Evolutionary conservation across 2,113 vertebrate genomes (phyloP).

Genomic region (Chaetodon trifascialis): DNA sequence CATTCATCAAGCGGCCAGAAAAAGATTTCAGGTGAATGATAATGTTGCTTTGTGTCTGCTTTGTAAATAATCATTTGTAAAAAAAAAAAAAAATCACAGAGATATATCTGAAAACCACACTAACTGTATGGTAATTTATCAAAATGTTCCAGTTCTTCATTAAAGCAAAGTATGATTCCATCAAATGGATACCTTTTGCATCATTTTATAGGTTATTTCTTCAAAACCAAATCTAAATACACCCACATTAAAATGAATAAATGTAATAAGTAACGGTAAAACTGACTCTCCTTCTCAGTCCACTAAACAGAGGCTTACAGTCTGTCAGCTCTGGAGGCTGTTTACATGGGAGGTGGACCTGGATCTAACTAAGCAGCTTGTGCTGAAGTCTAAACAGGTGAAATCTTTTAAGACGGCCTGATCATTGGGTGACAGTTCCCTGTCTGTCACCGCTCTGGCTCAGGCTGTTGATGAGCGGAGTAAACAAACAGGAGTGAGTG

Average conservation of each 20-base stretch:
- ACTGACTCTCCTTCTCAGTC: constrained; percentile 18
- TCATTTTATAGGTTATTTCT: not conserved
- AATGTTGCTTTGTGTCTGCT: not conserved
- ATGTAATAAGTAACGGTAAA: too few relatives aligned
- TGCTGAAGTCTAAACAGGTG: constrained; percentile 66
- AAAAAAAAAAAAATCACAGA: too few relatives aligned
- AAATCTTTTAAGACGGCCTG: constrained; percentile 72
- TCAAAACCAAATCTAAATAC: not conserved
- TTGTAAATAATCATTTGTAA: not conserved
- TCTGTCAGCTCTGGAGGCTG: constrained; percentile 50
- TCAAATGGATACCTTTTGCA: too few relatives aligned
- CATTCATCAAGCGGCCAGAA: not conserved
- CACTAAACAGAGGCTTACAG: constrained; percentile 57
- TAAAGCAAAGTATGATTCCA: too few relatives aligned
- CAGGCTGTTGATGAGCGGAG: constrained; percentile 37
- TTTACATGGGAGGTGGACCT: constrained; percentile 63
- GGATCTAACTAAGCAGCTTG: constrained; percentile 72
- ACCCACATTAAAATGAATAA: not conserved
- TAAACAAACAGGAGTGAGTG: constrained; percentile 75
- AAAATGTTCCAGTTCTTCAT: not conserved
- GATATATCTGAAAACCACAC: too few relatives aligned
- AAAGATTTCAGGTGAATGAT: not conserved
- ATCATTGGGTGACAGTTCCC: constrained; percentile 53
- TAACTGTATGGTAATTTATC: too few relatives aligned
- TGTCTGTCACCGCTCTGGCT: constrained; percentile 57